Evolutionary conservation across 2,797 vertebrate genomes (phyloP), one percentile per base, ranked within the genome.

Genomic region (Hephaestus fuliginosus): DNA sequence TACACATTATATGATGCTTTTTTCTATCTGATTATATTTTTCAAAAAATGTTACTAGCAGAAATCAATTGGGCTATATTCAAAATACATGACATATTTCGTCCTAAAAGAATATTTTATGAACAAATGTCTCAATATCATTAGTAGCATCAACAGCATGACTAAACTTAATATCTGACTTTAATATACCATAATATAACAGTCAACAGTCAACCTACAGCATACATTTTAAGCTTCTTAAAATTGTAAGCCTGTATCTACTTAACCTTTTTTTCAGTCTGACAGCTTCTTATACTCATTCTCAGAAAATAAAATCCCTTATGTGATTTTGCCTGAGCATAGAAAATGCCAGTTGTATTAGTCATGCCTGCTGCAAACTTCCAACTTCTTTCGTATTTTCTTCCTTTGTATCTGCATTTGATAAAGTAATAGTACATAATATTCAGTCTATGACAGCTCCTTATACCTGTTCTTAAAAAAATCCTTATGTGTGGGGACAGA

Each of bases 241-340:
- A 66, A 75, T 33, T 5, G 77, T 65, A 76, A 41, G 20, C 30
- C 33, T 53, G 41, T 78, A 81, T 76, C 78, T 49, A 12, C 22
- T 28, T 43, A 51, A 5, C 2, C 44, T 18, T 6, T 28, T 43
- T 55, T 65, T 39, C 25, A 58, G 15, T 41, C 25, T 56, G 60
- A 61, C 25, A 28, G 52, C 62, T 48, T 66, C 56, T 56, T 22
- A 65, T 8, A 25, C 15, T 72, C 49, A 2, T 25, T 55, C 22
- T 39, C 43, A 30, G 48, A 53, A 51, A 46, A 33, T 11, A 65
- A 63, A 64, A 61, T 14, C 15, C n/a, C 20, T 52, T 7, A 5
- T 73, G 41, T 62, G 51, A 49, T 67, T 73, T 41, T 52, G 36
- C 48, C n/a, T n/a, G 44, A 57, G 17, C 69, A 4, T 55, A 53